Base-by-base conservation (phyloP, 2,888 invertebrate genomes). In the Lepetodrilus schrolli region DNA sequence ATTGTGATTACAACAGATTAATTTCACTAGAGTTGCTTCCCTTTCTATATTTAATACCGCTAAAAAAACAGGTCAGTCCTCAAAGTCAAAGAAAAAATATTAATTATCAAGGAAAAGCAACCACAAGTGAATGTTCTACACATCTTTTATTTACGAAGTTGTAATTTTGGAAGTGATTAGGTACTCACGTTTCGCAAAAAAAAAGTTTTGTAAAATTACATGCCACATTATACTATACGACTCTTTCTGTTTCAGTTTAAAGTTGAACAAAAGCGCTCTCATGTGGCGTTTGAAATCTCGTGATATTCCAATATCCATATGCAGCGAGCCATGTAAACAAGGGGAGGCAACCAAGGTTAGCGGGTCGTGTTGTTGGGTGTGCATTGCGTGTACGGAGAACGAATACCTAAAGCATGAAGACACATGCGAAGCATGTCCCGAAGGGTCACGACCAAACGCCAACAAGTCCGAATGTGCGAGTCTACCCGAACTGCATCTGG, bases 341-440 rank as follows among this genome's bases (percentile, higher is more conserved):
- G 94, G 94, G 5, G 92, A 93, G 85, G 78, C 83, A 51, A 93
- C 93, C 70, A 88, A 84, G 69, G 84, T 82, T 73, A 83, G 87
- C 48, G 86, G 85, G 88, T 93, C 93, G 70, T 94, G 94, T 84
- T 94, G 94, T 86, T 94, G 94, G 94, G 93, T 92, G 36, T 94
- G 94, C 88, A 93, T 94, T 34, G 91, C 93, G 2, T 94, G 94
- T 86, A 91, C 93, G 37, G 93, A 93, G 71, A 92, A 93, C 77
- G 92, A 93, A 26, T 86, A 86, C 72, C 78, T 88, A 20, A 77
- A 77, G 47, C 82, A 88, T 70, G 86, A 86, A 58, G 78, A 93
- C 86, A 93, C 93, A 76, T 94, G 94, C 86, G 87, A 89, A 38
- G 90, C 92, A 5, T 94, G 94, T 82, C 88, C 90, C 21, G 91